Conservation (phyloP, 1,140 invertebrate species). For the Daktulosphaira vitifoliae region DNA sequence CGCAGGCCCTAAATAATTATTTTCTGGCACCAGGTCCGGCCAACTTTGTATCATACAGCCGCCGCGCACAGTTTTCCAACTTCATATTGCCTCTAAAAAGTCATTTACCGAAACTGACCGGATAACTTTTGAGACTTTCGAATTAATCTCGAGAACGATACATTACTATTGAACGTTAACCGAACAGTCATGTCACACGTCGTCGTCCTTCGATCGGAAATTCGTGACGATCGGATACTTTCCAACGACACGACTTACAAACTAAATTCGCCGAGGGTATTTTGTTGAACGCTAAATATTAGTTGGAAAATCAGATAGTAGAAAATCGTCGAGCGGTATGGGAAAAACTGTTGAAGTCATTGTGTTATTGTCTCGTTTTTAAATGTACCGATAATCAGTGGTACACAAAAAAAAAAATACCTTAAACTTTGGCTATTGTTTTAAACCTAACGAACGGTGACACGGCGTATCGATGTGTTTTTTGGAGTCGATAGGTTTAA, state of each 20-base stretch:
- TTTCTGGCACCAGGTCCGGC: conserved; percentile 23
- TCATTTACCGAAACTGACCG: background rate
- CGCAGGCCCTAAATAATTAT: conserved; percentile 17
- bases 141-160: too few relatives aligned
- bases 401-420: conserved; percentile 11
- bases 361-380: background rate
- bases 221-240: too few relatives aligned
- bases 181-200: too few relatives aligned
- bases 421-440: background rate
- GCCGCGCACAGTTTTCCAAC: conserved; percentile 18
- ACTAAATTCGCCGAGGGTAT: too few relatives aligned
- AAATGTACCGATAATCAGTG: background rate
- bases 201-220: too few relatives aligned
- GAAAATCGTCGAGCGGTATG: too few relatives aligned
- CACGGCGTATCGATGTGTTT: conserved; percentile 24
- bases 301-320: too few relatives aligned
- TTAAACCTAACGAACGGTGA: background rate
- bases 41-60: conserved; percentile 11
- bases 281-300: too few relatives aligned
- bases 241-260: too few relatives aligned
- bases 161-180: too few relatives aligned
- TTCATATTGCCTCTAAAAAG: conserved; percentile 22
- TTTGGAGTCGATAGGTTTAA: conserved; percentile 30
- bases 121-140: background rate
- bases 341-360: too few relatives aligned